Evolutionary conservation across 2,888 invertebrate genomes (phyloP).

Genomic region (Lasioglossum pauxillum): DNA sequence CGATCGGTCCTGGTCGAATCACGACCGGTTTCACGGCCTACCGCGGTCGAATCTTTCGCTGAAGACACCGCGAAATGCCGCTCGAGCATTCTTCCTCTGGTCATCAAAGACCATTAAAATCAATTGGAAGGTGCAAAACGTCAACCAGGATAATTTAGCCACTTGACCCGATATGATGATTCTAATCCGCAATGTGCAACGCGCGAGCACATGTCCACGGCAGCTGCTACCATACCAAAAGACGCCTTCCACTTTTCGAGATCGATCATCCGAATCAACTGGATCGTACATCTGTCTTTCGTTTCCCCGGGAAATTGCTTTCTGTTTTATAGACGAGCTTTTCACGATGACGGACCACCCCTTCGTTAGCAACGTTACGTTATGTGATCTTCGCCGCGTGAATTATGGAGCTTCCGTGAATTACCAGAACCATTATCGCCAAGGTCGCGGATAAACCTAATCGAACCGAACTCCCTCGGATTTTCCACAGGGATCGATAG

Average conservation of each 20-base stretch:
- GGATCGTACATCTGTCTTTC: no score
- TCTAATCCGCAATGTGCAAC: slow-evolving; percentile 70
- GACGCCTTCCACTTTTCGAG: neutral
- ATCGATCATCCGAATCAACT: neutral
- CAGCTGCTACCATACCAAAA: slow-evolving; percentile 21
- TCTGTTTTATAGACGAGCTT: neutral
- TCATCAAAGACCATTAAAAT: slow-evolving; percentile 77
- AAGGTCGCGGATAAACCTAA: slow-evolving; percentile 56
- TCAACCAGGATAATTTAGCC: slow-evolving; percentile 80
- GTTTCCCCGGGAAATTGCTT: neutral
- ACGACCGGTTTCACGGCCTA: slow-evolving; percentile 1
- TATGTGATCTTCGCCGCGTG: slow-evolving; percentile 55
- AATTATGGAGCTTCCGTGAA: slow-evolving; percentile 66
- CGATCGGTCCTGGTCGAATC: neutral
- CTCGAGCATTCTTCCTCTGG: slow-evolving; percentile 67
- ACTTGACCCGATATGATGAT: slow-evolving; percentile 77
- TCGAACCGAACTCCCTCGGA: slow-evolving; percentile 46
- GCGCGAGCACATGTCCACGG: slow-evolving; percentile 62
- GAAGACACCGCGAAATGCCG: slow-evolving; percentile 51
- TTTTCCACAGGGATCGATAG: neutral
- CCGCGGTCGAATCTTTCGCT: slow-evolving; percentile 29
- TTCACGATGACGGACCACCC: slow-evolving; percentile 35
- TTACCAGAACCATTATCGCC: slow-evolving; percentile 62
- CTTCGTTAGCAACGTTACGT: slow-evolving; percentile 51
- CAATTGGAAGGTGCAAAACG: slow-evolving; percentile 83